phyloP scores from a whole-genome alignment of 2,113 vertebrate genomes.

The Calyptomena viridis region DNA sequence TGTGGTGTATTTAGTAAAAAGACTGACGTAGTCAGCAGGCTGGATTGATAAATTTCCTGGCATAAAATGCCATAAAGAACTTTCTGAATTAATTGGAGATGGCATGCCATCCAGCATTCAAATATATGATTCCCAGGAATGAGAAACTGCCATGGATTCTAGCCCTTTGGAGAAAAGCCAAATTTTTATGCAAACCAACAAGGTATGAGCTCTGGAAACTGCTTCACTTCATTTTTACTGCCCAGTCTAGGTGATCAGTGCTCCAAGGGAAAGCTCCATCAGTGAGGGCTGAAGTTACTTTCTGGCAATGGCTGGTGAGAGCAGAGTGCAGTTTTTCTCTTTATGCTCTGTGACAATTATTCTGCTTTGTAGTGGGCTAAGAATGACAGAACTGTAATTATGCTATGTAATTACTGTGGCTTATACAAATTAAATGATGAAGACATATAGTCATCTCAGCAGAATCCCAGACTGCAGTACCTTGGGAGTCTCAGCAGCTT shows the following conservation, averaged over 20 bases:
- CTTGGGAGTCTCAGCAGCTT: background rate
- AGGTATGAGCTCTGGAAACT: background rate
- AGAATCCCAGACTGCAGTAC: background rate
- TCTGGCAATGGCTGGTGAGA: background rate
- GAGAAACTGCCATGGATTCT: background rate
- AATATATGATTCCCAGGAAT: background rate
- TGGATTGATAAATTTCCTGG: background rate
- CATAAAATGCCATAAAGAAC: background rate
- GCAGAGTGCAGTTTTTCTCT: background rate
- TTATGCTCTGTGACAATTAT: background rate
- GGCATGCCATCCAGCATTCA: background rate
- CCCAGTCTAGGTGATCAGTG: background rate
- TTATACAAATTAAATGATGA: background rate
- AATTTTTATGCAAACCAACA: background rate
- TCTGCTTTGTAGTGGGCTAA: background rate
- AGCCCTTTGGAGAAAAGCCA: background rate
- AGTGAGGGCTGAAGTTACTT: background rate
- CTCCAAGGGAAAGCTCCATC: background rate
- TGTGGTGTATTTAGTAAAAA: background rate
- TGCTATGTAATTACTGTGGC: background rate
- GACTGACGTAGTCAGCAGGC: background rate
- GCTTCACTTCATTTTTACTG: background rate
- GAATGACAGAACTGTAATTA: background rate
- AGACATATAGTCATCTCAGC: background rate
- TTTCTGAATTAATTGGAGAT: background rate